Evolutionary conservation across 2,888 invertebrate genomes (phyloP).

Genomic region (Agonum fuliginosum): DNA sequence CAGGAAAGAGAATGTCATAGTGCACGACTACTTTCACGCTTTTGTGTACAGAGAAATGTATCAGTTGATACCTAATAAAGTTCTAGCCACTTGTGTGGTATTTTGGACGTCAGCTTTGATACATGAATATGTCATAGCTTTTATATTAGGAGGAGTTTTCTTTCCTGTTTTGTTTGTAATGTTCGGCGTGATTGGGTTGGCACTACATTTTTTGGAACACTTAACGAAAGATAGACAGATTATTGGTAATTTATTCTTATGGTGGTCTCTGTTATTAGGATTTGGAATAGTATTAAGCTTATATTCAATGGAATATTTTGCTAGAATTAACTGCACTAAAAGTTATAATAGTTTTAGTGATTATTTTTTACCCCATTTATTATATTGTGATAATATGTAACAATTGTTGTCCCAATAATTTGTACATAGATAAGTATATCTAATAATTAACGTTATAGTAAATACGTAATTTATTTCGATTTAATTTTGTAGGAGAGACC

Average conservation of each 20-base stretch:
- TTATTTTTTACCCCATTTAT: slow-evolving; percentile 66
- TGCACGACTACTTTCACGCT: slow-evolving; percentile 94
- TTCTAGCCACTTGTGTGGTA: slow-evolving; percentile 78
- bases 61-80: slow-evolving; percentile 72
- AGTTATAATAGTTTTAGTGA: slow-evolving; percentile 71
- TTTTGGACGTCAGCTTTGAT: slow-evolving; percentile 89
- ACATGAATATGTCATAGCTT: slow-evolving; percentile 90
- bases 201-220: slow-evolving; percentile 73
- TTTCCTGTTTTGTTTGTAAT: slow-evolving; percentile 89
- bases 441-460: too few relatives aligned
- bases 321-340: slow-evolving; percentile 83
- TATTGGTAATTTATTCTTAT: slow-evolving; percentile 87
- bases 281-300: slow-evolving; percentile 83
- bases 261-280: slow-evolving; percentile 87
- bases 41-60: slow-evolving; percentile 88
- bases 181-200: slow-evolving; percentile 83
- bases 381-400: slow-evolving; percentile 39
- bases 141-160: slow-evolving; percentile 88
- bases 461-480: too few relatives aligned
- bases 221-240: slow-evolving; percentile 70
- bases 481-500: too few relatives aligned
- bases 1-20: slow-evolving; percentile 96
- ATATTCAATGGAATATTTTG: slow-evolving; percentile 92
- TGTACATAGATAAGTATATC: too few relatives aligned
- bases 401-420: too few relatives aligned